Evolutionary conservation across 2,797 vertebrate species (phyloP), one percentile per base, ranked within the genome.

Genomic region (Poecilia wingei): DNA sequence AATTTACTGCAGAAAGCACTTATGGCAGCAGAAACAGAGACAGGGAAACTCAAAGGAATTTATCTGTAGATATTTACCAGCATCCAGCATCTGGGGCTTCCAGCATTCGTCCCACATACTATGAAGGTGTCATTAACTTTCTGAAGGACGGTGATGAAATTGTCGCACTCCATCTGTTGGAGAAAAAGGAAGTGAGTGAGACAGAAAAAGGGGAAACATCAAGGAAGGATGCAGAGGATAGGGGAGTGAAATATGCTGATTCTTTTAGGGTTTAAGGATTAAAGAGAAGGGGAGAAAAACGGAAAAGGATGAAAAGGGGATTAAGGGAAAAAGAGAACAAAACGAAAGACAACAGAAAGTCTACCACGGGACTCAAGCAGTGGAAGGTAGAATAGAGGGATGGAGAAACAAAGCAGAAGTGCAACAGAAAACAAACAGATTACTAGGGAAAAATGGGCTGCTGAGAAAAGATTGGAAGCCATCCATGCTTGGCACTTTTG

Each of bases 81-180:
- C 85, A 95, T 91, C 96, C 96, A 97, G 88, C 96, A 96, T 84
- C 96, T 95, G 61, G 96, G 96, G 81, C 92, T 93, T 0, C 95
- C 96, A 0, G 96, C 96, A 5, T 96, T 96, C 22, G 96, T 96
- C 49, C 96, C 96, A 77, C 96, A 97, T 9, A 94, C 92, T 31
- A 96, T 86, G 75, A 96, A 92, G 13, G 93, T 95, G 86, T 95
- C 91, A 8, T 95, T 95, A n/a, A 96, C 90, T 90, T 95, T 96
- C 90, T 96, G 93, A 80, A 97, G 95, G 84, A 96, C 94, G 6
- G 95, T 96, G 92, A 97, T 96, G 91, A 96, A 96, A 79, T 96
- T 97, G 85, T 96, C 94, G 75, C 96, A 97, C 88, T 96, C 93
- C 73, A 94, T 82, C 96, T 96, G 88, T 33, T 61, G 33, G 76